Evolutionary conservation across 2,888 invertebrate genomes (phyloP), one percentile per base, ranked within the genome.

Genomic region (Trilocha varians): DNA sequence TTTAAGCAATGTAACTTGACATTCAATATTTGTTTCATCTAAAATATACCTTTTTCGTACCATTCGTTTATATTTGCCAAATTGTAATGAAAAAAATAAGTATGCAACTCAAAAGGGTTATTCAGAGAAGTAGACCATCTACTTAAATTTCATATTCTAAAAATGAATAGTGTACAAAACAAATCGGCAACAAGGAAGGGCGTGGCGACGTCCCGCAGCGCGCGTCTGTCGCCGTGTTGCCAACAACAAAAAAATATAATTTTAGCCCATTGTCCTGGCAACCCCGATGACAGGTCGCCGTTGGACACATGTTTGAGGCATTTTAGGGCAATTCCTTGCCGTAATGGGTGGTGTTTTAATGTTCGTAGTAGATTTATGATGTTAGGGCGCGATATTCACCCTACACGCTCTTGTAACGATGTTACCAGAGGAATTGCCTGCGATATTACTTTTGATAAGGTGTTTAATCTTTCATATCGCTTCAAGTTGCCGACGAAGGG

Each of bases 241-340:
- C 73, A 80, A 69, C 78, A 73, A 70, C 73, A 66, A 75, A 78
- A 79, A 78, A 78, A 68, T 71, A 76, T 72, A 82, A 82, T 80
- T 79, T 70, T 62, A 57, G 57, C 59, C 77, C 54, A 77, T 80
- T 82, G 80, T 80, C 53, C 58, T 76, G 66, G 78, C 75, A 78
- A 65, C 83, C 79, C 80, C 69, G 84, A 83, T 80, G 84, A 84
- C 84, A 84, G 83, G 78, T 84, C 83, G 72, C 79, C 55, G 70
- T 77, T 71, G 74, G 80, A 80, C 84, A 84, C 83, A 84, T 84
- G 83, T 84, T 80, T 73, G 67, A 75, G 74, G 78, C 82, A 80
- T 80, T 83, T 79, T 76, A 61, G 80, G 78, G 75, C 82, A 78
- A 84, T 84, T 84, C 74, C 79, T 78, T 65, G 63, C 66, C 62